Evolutionary conservation across 2,888 invertebrate species (phyloP), one percentile per base, ranked within the genome.

Genomic region (Drosophila testacea): DNA sequence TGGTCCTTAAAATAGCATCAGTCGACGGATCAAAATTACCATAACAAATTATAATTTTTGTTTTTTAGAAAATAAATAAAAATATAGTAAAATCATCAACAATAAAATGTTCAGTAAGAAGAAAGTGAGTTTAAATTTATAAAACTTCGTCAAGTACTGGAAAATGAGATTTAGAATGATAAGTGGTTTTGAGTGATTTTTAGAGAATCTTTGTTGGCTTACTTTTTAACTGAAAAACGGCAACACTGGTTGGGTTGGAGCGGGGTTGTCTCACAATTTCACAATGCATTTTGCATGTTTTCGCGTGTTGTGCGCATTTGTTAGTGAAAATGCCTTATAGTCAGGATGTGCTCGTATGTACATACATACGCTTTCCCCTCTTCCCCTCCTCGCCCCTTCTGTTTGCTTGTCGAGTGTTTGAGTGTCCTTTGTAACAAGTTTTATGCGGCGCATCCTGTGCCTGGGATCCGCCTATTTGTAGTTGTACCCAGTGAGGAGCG

Each of bases 261-360:
- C 0, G 27, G 30, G 48, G 27, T 1, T 54, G 69, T 42, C 42
- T 71, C 51, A 39, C 51, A 39, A 46, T 59, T 44, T 60, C 32
- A 63, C 79, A 86, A 78, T 84, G 83, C 83, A 84, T 76, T 88
- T 86, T 83, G 88, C 83, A 88, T 88, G 79, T 81, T 85, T 80
- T 85, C 80, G 83, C 83, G 83, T 81, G 73, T 60, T 79, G 65
- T 54, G 73, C 75, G 55, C 83, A 79, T 84, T 88, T 85, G 73
- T 83, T 46, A 79, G 69, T 47, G 30, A 64, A 55, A 65, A 65
- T 69, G 56, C 51, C 69, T 75, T 63, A 67, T 56, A 36, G 63
- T 42, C 73, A 55, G 76, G 51, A 69, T 73, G 55, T 73, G 59
- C 69, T 61, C 48, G 61, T 56, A 56, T 74, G 62, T 73, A 55